phyloP scores from a whole-genome alignment of 2,113 vertebrate species.

The Spea multiplicata region DNA sequence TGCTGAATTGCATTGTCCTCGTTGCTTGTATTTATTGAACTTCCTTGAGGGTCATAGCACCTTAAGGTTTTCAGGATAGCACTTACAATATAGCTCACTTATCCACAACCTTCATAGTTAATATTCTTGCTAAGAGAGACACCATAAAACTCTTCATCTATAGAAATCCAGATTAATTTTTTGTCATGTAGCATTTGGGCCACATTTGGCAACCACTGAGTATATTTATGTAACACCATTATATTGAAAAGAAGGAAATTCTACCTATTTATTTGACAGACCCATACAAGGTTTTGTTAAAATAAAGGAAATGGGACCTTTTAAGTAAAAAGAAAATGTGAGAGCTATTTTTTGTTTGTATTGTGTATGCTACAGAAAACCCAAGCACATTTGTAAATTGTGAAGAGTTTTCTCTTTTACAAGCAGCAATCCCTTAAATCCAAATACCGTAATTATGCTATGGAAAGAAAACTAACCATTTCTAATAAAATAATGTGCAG shows the following conservation, averaged over 20 bases:
- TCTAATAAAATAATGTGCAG: background rate
- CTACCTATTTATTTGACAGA: background rate
- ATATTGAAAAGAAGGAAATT: background rate
- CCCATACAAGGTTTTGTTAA: background rate
- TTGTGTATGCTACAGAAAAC: background rate
- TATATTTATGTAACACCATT: background rate
- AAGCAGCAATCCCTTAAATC: background rate
- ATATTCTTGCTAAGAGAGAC: no score
- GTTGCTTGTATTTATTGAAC: no score
- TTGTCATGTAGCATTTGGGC: background rate
- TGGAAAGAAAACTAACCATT: background rate
- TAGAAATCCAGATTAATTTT: no score
- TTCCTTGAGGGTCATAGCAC: no score
- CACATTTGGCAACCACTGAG: background rate
- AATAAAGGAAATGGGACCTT: background rate
- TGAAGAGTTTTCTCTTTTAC: background rate
- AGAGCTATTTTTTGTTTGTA: background rate
- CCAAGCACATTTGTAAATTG: background rate
- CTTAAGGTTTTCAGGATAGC: no score
- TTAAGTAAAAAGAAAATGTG: background rate
- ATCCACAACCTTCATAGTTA: no score
- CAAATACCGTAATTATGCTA: background rate
- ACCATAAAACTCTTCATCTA: no score
- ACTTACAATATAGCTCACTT: no score
- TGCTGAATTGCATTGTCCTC: no score